Base-by-base conservation (phyloP, 2,113 vertebrate genomes). In the Pseudopipra pipra region DNA sequence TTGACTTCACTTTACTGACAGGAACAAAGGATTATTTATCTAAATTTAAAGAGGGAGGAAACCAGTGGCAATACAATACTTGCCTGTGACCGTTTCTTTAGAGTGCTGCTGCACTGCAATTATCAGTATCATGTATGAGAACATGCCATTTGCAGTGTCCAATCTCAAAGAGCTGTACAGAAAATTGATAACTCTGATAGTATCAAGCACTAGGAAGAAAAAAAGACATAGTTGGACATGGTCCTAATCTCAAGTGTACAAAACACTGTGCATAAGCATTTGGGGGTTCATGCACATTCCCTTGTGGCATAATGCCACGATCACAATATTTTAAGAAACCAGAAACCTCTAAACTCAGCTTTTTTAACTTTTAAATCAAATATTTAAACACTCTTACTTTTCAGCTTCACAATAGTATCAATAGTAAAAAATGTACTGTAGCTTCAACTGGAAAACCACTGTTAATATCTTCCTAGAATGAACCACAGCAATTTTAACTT, bases 1-100 rank as follows among this genome's bases (percentile, higher is more conserved):
- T 70, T 94, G 73, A 86, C 93, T 96, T 95, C 54, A 46, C 63
- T 93, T 81, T 43, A 61, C 52, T 65, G 23, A 94, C 37, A 21
- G 43, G 68, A 95, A 95, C 79, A 95, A 95, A 94, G 63, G 61
- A 78, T 44, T 83, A 94, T 87, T 84, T 86, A 93, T 72, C 56
- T 68, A 80, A 75, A 56, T 72, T 78, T 82, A 84, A 94, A 89
- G 73, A 93, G 65, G 21, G 47, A 92, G 44, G 65, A 94, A 93
- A 73, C 49, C 73, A 54, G 62, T 2, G 1, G 70, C 46, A 89
- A 89, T 30, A 65, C 22, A 94, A 68, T 28, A 68, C 74, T 54
- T 79, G 51, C 33, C 54, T 85, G 46, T 70, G 41, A 77, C 46
- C 2, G 0, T 16, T 16, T 68, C 59, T 55, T 59, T 6, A 37